A percentile compares a stretch with the other conserved stretches of the same genome.
phyloP scores from a whole-genome alignment of 2,113 vertebrate species.

The Cercocebus atys region DNA sequence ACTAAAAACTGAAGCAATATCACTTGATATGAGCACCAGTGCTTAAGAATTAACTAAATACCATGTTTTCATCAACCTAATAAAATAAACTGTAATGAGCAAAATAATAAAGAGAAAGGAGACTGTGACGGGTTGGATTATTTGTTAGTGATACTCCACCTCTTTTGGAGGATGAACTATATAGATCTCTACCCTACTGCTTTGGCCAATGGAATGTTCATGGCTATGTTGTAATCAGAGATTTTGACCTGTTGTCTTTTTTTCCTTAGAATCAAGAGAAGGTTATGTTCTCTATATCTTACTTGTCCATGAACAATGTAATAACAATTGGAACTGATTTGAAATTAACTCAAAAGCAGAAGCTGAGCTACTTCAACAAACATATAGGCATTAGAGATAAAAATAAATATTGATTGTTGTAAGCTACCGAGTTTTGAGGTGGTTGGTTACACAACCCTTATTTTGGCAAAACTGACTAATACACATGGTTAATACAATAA shows the following conservation, averaged over 20 bases:
- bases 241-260: not conserved
- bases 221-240: not conserved
- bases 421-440: not conserved
- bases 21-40: not conserved
- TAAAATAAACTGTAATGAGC: not conserved
- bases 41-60: not conserved
- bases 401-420: not conserved
- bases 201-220: not conserved
- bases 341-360: not conserved
- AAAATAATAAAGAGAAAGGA: not conserved
- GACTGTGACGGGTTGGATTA: not conserved
- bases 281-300: not conserved
- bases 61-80: too few species aligned
- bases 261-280: not conserved
- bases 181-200: too few species aligned
- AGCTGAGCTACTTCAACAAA: not conserved
- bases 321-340: not conserved
- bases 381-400: not conserved
- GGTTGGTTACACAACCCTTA: not conserved
- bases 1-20: not conserved
- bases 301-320: not conserved
- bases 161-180: not conserved
- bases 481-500: not conserved
- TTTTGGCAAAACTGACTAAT: not conserved
- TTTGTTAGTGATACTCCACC: not conserved